These are phyloP conservation scores for Montipora efflorescens DNA, from an alignment of 64 coral and sea anemone genomes.

Conservation along the genomic window DNA sequence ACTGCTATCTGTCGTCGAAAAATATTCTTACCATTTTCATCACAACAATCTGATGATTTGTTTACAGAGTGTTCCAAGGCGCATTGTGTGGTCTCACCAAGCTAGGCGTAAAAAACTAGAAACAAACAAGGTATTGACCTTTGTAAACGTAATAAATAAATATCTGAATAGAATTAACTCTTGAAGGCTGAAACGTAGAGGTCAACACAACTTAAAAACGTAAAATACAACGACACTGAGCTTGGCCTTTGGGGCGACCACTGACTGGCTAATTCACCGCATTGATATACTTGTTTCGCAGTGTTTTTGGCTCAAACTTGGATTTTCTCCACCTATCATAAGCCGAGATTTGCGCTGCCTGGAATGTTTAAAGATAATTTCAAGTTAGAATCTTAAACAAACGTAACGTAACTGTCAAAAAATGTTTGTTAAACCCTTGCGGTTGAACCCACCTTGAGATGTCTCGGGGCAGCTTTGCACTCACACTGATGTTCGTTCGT, in stretches of 20 bases:
- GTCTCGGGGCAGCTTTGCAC: too few relatives aligned
- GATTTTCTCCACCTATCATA: neutral
- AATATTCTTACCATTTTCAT: neutral
- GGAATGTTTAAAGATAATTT: too few relatives aligned
- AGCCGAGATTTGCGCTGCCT: neutral
- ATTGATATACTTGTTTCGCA: neutral
- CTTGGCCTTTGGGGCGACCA: neutral
- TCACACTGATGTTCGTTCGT: neutral
- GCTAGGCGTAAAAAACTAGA: conserved; percentile 5
- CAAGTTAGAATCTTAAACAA: too few relatives aligned
- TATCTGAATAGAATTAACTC: neutral
- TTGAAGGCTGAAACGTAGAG: neutral
- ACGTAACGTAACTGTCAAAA: too few relatives aligned
- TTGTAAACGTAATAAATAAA: neutral
- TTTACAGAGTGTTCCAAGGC: conserved; percentile 45
- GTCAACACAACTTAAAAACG: too few relatives aligned
- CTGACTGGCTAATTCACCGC: neutral
- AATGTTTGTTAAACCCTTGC: too few relatives aligned
- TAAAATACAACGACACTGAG: neutral
- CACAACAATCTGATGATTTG: conserved; percentile 42
- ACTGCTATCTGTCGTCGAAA: too few relatives aligned
- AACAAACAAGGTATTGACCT: conserved; percentile 42
- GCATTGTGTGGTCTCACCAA: conserved; percentile 43
- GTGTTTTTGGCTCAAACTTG: neutral
- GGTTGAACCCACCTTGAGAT: too few relatives aligned